phyloP scores from a whole-genome alignment of 1,140 invertebrate species.

The Drosophila leontia region DNA sequence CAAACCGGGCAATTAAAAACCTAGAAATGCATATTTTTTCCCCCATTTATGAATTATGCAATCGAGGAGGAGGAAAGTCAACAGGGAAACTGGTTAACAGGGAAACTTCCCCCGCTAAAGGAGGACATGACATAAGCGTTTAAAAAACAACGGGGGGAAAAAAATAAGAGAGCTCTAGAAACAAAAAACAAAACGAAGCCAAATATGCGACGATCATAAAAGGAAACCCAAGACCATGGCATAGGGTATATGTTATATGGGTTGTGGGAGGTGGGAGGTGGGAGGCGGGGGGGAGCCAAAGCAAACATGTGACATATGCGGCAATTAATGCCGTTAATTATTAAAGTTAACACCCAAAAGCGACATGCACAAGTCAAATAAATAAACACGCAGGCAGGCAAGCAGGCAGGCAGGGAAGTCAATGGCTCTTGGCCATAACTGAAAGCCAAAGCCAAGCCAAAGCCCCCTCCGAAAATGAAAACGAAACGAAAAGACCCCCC shows the following conservation, averaged over 20 bases:
- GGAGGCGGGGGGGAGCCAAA: slow-evolving; percentile 6
- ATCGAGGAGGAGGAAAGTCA: background rate
- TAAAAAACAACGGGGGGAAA: slow-evolving; percentile 33
- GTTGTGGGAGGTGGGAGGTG: no score
- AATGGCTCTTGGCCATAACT: slow-evolving; percentile 34
- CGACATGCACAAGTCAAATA: slow-evolving; percentile 83
- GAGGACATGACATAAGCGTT: slow-evolving; percentile 68
- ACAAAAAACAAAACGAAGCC: slow-evolving; percentile 33
- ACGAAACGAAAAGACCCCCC: background rate
- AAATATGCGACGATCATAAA: slow-evolving; percentile 21
- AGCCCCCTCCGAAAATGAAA: slow-evolving; percentile 3
- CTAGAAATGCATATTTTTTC: slow-evolving; percentile 59
- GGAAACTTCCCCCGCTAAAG: slow-evolving; percentile 19
- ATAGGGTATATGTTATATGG: background rate
- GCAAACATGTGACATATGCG: slow-evolving; percentile 82
- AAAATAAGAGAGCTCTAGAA: slow-evolving; percentile 17
- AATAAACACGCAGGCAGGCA: slow-evolving; percentile 78
- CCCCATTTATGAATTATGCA: slow-evolving; percentile 64
- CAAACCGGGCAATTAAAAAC: slow-evolving; percentile 35
- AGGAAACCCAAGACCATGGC: slow-evolving; percentile 32
- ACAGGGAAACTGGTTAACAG: slow-evolving; percentile 5
- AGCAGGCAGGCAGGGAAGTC: slow-evolving; percentile 32
- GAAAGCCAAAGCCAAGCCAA: slow-evolving; percentile 22
- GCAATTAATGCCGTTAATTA: slow-evolving; percentile 83
- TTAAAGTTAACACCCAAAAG: slow-evolving; percentile 83